Conservation (phyloP, 64 coral and sea anemone species). For the Stichodactyla mertensii region DNA sequence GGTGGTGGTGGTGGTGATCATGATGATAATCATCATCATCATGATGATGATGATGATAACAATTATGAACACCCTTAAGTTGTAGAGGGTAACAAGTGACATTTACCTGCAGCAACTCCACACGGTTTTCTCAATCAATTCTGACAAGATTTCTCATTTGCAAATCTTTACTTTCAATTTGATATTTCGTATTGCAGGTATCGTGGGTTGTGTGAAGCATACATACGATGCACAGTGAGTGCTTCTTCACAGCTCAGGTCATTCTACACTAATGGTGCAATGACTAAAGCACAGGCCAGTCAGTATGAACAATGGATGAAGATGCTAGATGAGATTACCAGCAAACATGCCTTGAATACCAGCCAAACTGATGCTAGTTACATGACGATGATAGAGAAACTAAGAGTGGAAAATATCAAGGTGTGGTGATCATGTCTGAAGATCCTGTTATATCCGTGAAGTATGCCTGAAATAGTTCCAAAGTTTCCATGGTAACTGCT, state of each 20-base stretch:
- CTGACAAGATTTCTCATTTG: too few relatives aligned
- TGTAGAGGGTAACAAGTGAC: too few relatives aligned
- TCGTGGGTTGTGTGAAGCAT: constrained; percentile 57
- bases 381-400: neutral
- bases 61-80: too few relatives aligned
- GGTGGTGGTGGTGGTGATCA: too few relatives aligned
- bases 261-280: constrained; percentile 57
- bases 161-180: neutral
- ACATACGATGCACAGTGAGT: constrained; percentile 38
- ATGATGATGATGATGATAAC: too few relatives aligned
- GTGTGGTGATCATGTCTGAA: neutral
- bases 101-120: too few relatives aligned
- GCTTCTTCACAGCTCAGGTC: constrained; percentile 52
- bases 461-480: too few relatives aligned
- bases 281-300: constrained; percentile 48
- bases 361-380: neutral
- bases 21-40: too few relatives aligned
- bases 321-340: constrained; percentile 54
- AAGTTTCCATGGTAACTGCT: too few relatives aligned
- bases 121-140: too few relatives aligned
- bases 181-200: constrained; percentile 12
- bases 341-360: neutral
- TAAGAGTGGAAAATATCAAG: constrained; percentile 3
- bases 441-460: too few relatives aligned
- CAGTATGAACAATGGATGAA: constrained; percentile 74